These are phyloP conservation scores for Lophotis ruficrista DNA, from an alignment of 2,113 vertebrate species.

Conservation along the genomic window DNA sequence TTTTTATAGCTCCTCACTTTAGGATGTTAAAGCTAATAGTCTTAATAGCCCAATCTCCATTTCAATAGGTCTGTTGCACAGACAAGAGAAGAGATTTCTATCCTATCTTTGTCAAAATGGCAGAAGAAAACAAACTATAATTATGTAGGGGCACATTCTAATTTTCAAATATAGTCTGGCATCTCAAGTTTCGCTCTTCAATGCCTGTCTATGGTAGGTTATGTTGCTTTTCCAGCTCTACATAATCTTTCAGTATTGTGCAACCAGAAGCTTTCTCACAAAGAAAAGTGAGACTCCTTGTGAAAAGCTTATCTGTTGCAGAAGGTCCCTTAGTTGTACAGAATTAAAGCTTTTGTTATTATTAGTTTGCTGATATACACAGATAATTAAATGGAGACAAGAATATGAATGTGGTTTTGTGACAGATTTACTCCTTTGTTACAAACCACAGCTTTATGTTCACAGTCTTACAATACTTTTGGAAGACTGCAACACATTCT, in stretches of 20 bases:
- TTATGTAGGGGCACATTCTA: background rate
- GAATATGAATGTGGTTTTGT: background rate
- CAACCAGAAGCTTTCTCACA: background rate
- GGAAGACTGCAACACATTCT: background rate
- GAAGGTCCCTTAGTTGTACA: background rate
- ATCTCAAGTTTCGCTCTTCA: background rate
- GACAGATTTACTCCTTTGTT: background rate
- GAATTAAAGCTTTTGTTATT: background rate
- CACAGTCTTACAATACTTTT: background rate
- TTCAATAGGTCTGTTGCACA: background rate
- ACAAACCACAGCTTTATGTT: background rate
- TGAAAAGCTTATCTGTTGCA: background rate
- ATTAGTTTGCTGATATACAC: background rate
- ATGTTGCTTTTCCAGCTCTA: background rate
- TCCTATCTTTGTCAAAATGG: background rate
- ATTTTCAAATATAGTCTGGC: background rate
- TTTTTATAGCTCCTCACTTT: background rate
- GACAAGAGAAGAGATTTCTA: background rate
- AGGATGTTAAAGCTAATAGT: background rate
- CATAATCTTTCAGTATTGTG: background rate
- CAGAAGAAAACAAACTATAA: background rate
- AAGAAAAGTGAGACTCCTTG: background rate
- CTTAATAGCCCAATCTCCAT: background rate
- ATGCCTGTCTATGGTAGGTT: background rate
- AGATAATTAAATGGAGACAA: background rate